Evolutionary conservation across 2,888 invertebrate genomes (phyloP).

Genomic region (Choristoneura rosaceana): DNA sequence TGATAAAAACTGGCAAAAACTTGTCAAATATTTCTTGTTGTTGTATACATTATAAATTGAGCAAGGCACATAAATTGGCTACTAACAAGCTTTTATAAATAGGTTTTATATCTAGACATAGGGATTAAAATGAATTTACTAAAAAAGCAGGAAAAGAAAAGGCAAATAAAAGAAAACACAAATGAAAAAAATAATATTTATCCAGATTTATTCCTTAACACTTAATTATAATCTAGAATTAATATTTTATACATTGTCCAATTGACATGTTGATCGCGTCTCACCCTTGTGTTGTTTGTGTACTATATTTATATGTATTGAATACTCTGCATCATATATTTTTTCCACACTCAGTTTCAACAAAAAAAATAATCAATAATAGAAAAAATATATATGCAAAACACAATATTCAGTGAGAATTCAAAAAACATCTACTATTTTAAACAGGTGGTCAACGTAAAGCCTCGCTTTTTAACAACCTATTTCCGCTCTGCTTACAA

Average conservation of each 20-base stretch:
- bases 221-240: conserved; percentile 81
- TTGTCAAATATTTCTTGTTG: conserved; percentile 1
- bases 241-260: conserved; percentile 83
- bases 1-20: neutral
- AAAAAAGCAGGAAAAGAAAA: conserved; percentile 35
- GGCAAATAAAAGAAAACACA: conserved; percentile 66
- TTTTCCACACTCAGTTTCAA: conserved; percentile 36
- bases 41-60: conserved; percentile 15
- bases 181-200: conserved; percentile 80
- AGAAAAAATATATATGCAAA: conserved; percentile 52
- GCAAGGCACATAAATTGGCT: conserved; percentile 37
- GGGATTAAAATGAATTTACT: neutral
- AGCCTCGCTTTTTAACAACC: conserved; percentile 59
- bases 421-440: conserved; percentile 54
- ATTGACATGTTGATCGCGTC: conserved; percentile 71
- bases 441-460: conserved; percentile 70
- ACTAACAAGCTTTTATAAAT: conserved; percentile 10
- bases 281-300: conserved; percentile 68
- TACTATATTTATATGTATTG: conserved; percentile 54
- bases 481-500: conserved; percentile 46
- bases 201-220: conserved; percentile 84
- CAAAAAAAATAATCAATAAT: conserved; percentile 29
- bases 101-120: conserved; percentile 9
- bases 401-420: conserved; percentile 41
- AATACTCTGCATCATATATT: conserved; percentile 46